Evolutionary conservation across 2,113 vertebrate species (phyloP).

Genomic region (Cyphomyrus plagiostoma): DNA sequence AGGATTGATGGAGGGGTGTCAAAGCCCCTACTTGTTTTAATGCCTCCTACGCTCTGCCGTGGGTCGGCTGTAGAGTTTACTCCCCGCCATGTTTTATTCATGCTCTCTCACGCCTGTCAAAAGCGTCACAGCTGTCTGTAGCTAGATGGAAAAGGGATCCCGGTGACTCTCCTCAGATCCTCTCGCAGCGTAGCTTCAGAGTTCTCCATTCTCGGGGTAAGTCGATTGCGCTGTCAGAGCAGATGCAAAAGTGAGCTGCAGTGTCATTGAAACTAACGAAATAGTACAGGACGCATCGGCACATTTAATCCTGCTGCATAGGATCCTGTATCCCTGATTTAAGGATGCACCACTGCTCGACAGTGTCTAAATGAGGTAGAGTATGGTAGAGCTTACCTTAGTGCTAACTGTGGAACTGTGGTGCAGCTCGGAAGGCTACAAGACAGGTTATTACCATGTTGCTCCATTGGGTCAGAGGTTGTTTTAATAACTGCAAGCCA

Average conservation of each 20-base stretch:
- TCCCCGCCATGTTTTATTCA: conserved; percentile 20
- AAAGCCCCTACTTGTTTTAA: not conserved
- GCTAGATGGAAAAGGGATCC: not conserved
- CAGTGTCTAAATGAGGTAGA: not conserved
- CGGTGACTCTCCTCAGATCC: no score
- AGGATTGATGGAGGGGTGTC: not conserved
- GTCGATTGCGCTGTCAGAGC: not conserved
- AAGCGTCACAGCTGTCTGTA: not conserved
- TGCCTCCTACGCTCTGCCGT: not conserved
- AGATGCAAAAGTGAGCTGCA: not conserved
- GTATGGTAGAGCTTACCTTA: not conserved
- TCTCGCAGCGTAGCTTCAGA: not conserved
- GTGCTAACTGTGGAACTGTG: not conserved
- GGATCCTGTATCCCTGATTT: not conserved
- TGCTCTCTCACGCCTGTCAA: not conserved
- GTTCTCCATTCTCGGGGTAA: not conserved
- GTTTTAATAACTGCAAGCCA: not conserved
- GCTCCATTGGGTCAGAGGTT: not conserved
- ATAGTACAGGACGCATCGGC: not conserved
- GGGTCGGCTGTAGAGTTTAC: not conserved
- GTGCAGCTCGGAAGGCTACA: not conserved
- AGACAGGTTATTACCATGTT: not conserved
- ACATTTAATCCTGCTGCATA: not conserved
- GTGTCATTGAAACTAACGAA: not conserved
- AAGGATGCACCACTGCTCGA: not conserved